Base-by-base conservation (phyloP, 35 echinoderm and acorn worm genomes). In the Heliocidaris erythrogramma region DNA sequence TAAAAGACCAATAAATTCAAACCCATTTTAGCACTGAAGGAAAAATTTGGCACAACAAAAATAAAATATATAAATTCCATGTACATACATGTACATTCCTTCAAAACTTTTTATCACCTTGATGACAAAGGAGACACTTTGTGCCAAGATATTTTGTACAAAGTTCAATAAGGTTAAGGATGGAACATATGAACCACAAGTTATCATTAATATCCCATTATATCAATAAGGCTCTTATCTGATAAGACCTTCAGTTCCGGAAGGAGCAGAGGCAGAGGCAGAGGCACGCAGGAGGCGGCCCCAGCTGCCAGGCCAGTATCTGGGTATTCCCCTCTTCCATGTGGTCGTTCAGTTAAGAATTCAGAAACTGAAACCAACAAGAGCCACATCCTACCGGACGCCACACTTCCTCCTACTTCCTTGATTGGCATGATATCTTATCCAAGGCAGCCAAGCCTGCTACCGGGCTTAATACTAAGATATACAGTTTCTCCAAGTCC, bases 351-450 rank as follows among this genome's bases (percentile, higher is more conserved):
- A 27, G 31, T 30, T 32, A 24, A 59, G 91, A 30, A 59, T n/a
- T 13, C 21, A 13, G 50, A 92, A 92, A 92, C 91, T 48, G 48
- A 92, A 92, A 92, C 91, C 91, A 92, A 30, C 91, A 92, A 49
- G 48, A 59, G 48, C 91, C 31, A 92, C 91, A 27, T 92, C 91
- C 91, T n/a, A 92, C 91, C 31, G 91, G 91, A 92, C 21, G 91
- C 91, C n/a, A 92, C 14, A 59, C 91, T 92, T 92, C 91, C 91
- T 92, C 91, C 31, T 56, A 5, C 14, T 50, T 49, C 91, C 48
- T 92, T 16, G 5, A 8, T 48, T 52, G 91, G 47, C n/a, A 92
- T 7, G 91, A 78, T 78, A 78, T n/a, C 17, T 24, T 78, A 78
- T 78, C 65, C 65, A 21, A 27, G 17, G 65, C 65, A 78, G 65